These are phyloP conservation scores for Hyles vespertilio DNA, from an alignment of 1,140 invertebrate genomes.

Conservation along the genomic window DNA sequence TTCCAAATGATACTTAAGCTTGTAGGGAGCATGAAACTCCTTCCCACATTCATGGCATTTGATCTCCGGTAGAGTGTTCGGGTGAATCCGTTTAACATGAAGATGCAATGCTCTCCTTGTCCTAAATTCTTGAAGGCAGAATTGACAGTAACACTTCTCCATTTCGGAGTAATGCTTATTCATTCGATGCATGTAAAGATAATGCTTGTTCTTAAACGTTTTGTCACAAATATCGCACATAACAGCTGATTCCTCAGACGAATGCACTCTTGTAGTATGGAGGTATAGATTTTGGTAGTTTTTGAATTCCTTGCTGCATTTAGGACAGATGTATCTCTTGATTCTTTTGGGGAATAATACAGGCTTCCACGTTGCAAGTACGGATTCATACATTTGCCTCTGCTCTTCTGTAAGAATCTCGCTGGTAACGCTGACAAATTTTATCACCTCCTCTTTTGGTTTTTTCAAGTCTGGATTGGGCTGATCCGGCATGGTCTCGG, in stretches of 20 bases:
- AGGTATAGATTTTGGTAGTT: slow-evolving; percentile 66
- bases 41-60: slow-evolving; percentile 62
- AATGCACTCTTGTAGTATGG: slow-evolving; percentile 61
- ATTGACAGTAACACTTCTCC: slow-evolving; percentile 63
- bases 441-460: slow-evolving; percentile 27
- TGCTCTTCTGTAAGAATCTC: slow-evolving; percentile 52
- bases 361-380: slow-evolving; percentile 62
- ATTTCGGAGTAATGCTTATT: slow-evolving; percentile 64
- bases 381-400: slow-evolving; percentile 61
- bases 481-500: not conserved
- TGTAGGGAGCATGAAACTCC: slow-evolving; percentile 57
- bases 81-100: slow-evolving; percentile 59
- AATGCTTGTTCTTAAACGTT: slow-evolving; percentile 67
- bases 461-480: slow-evolving; percentile 3
- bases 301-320: slow-evolving; percentile 67
- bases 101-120: slow-evolving; percentile 56
- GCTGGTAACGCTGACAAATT: slow-evolving; percentile 57
- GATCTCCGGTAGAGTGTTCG: slow-evolving; percentile 52
- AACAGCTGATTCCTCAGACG: slow-evolving; percentile 55
- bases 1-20: slow-evolving; percentile 58
- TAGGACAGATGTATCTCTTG: slow-evolving; percentile 59
- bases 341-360: slow-evolving; percentile 52
- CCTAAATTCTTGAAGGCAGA: slow-evolving; percentile 60
- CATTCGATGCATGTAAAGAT: slow-evolving; percentile 68
- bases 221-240: slow-evolving; percentile 63